Evolutionary conservation across 2,113 vertebrate genomes (phyloP).

Genomic region (Galemys pyrenaicus): DNA sequence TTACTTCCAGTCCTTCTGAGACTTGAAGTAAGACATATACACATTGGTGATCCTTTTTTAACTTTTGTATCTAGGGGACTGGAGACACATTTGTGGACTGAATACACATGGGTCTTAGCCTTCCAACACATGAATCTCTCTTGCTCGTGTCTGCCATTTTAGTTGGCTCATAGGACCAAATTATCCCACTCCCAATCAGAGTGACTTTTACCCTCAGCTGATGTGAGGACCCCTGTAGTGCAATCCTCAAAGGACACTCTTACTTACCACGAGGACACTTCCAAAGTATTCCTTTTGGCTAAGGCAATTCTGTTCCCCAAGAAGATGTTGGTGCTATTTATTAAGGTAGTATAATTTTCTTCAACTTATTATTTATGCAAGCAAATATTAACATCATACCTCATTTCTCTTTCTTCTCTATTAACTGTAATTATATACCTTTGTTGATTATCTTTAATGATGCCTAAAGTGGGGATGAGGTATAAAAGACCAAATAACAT

Average conservation of each 20-base stretch:
- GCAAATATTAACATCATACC: neutral
- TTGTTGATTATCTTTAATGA: neutral
- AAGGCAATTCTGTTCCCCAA: neutral
- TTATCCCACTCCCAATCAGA: neutral
- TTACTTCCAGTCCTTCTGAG: neutral
- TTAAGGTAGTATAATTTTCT: neutral
- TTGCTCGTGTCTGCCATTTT: neutral
- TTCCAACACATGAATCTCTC: neutral
- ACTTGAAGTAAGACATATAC: neutral
- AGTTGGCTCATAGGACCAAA: neutral
- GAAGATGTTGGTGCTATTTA: neutral
- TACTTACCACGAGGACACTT: neutral
- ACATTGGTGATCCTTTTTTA: neutral
- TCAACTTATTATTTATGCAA: neutral
- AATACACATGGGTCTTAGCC: neutral
- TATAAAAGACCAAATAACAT: slow-evolving; percentile 38
- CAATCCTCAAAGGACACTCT: neutral
- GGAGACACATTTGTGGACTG: too few species aligned
- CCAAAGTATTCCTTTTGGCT: neutral
- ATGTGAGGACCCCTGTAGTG: neutral
- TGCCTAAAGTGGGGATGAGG: neutral
- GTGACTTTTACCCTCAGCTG: neutral
- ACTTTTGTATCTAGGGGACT: neutral
- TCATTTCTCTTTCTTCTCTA: neutral
- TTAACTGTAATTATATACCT: neutral